Percentiles rank a stretch among this genome's conserved stretches.
These are phyloP conservation scores for Psilanteris sp. DNA, from an alignment of 1,140 invertebrate genomes.

Conservation along the genomic window DNA sequence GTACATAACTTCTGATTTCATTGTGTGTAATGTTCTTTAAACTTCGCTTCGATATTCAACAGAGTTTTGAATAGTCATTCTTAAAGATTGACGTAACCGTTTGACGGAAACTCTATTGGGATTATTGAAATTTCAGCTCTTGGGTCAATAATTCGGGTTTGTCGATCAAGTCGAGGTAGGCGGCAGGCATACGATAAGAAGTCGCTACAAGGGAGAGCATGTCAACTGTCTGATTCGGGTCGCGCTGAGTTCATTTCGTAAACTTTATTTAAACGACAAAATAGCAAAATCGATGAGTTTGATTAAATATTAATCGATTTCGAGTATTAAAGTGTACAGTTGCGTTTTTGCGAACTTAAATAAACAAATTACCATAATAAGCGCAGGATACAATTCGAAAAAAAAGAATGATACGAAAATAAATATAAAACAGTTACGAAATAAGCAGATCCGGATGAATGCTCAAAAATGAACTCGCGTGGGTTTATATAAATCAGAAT, in stretches of 20 bases:
- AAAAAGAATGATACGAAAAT: too few species aligned
- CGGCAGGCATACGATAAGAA: not conserved
- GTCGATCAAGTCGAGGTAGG: conserved; percentile 6
- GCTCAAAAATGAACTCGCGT: too few species aligned
- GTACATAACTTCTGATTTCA: conserved; percentile 24
- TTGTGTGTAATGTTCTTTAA: conserved; percentile 39
- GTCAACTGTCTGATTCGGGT: conserved; percentile 13
- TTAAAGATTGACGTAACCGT: conserved; percentile 42
- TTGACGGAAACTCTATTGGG: conserved; percentile 33
- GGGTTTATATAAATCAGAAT: too few species aligned
- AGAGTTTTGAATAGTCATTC: conserved; percentile 40
- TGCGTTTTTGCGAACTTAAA: too few species aligned
- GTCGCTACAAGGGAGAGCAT: conserved; percentile 4
- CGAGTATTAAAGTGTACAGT: too few species aligned
- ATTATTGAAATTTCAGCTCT: conserved; percentile 51
- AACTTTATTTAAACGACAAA: conserved; percentile 26
- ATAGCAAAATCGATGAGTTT: too few species aligned
- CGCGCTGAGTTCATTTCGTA: not conserved
- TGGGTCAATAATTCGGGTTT: conserved; percentile 40
- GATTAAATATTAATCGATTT: too few species aligned
- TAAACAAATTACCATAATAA: too few species aligned
- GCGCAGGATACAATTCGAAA: too few species aligned
- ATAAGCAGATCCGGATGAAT: too few species aligned
- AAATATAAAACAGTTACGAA: too few species aligned
- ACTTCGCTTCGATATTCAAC: conserved; percentile 39